phyloP scores from a whole-genome alignment of 2,888 invertebrate species.

The Megastigmus dorsalis region DNA sequence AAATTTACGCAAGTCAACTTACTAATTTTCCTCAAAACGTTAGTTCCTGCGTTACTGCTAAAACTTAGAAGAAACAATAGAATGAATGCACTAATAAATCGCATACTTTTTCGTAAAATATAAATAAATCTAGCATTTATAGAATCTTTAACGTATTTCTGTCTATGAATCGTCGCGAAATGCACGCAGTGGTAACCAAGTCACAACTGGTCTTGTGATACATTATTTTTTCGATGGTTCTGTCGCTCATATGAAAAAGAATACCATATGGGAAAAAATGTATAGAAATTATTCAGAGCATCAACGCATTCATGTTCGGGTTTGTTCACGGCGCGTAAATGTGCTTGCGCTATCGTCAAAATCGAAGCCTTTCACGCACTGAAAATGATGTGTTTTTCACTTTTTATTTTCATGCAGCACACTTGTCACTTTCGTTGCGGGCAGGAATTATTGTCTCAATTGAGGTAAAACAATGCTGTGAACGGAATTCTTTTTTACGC shows the following conservation, averaged over 20 bases:
- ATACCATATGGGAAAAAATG: too few species aligned
- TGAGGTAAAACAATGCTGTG: too few species aligned
- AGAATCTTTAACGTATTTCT: background rate
- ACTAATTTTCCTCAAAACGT: slow-evolving; percentile 2
- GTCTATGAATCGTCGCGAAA: too few species aligned
- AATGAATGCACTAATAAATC: background rate
- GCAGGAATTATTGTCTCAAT: slow-evolving; percentile 3
- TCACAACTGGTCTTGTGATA: background rate
- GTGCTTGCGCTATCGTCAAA: background rate
- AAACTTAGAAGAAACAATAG: background rate
- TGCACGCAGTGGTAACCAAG: background rate
- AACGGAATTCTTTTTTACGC: too few species aligned
- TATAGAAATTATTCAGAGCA: slow-evolving; percentile 51
- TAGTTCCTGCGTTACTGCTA: background rate
- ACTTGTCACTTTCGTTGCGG: slow-evolving; percentile 23
- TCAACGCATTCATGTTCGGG: slow-evolving; percentile 17
- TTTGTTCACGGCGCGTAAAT: slow-evolving; percentile 3
- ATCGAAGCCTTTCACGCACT: slow-evolving; percentile 30
- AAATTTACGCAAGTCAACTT: background rate
- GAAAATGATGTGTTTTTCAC: background rate
- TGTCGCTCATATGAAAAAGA: background rate
- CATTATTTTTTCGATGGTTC: background rate
- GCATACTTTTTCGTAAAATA: background rate
- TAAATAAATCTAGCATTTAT: background rate
- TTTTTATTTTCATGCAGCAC: slow-evolving; percentile 13